Evolutionary conservation across 2,797 vertebrate genomes (phyloP), one percentile per base, ranked within the genome.

Genomic region (Aphelocoma californica): DNA sequence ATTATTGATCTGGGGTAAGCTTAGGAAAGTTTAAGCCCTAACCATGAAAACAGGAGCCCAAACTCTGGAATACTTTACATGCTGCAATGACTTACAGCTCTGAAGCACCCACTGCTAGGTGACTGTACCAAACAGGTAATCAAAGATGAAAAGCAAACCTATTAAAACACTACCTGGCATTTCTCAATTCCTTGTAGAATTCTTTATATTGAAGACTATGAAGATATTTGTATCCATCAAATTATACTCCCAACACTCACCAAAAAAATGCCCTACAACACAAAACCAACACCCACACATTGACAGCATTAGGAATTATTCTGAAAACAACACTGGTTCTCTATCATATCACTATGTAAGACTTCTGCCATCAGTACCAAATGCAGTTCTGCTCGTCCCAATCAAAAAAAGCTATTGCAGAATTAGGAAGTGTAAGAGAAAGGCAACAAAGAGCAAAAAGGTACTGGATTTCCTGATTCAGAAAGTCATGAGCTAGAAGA

Each of bases 261-360:
- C 26, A 14, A 72, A 40, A 20, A 24, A 28, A 4, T 1, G 2
- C 11, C 11, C 28, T 60, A 11, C 32, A 66, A 2, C 9, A 45
- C 7, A 45, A 42, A 48, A 50, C 6, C 24, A 83, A 44, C 42
- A 56, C 9, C 19, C 42, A 60, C 2, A 0, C 11, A 62, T 0
- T 64, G 9, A 57, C 21, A 84, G 60, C 26, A 44, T 10, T 29
- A 58, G 44, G 17, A 86, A 61, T 61, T 64, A n/a, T 42, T 53
- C 57, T 42, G 24, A 60, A 26, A 73, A 78, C 9, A 73, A 78
- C 32, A n/a, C 4, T 21, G 6, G 5, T 31, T 50, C 40, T 77
- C 61, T 29, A 34, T 31, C 13, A 19, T 54, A 29, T 8, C 31
- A 70, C 40, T 3, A 2, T 8, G 24, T 12, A 42, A 61, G 36